phyloP scores from a whole-genome alignment of 2,797 vertebrate species.

The Squalus acanthias region DNA sequence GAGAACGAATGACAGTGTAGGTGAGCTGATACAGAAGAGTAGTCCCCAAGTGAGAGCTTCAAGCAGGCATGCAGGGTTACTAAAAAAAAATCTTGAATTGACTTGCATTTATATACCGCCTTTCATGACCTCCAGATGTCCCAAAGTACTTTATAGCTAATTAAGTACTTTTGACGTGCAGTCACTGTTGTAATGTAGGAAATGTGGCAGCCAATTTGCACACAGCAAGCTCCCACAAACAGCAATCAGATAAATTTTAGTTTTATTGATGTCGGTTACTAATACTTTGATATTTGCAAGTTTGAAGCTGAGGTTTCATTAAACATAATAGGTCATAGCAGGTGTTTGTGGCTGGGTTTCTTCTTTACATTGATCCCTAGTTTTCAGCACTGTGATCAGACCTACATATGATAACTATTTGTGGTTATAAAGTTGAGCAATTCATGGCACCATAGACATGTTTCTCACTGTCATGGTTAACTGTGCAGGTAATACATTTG shows the following conservation, averaged over 20 bases:
- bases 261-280: neutral
- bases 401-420: too few relatives aligned
- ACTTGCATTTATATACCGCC: neutral
- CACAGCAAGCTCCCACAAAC: neutral
- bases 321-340: neutral
- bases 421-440: neutral
- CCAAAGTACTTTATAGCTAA: neutral
- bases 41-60: neutral
- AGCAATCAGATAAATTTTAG: neutral
- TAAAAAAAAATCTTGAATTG: neutral
- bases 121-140: neutral
- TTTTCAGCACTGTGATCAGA: neutral
- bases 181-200: neutral
- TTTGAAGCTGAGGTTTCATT: neutral
- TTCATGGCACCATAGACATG: neutral
- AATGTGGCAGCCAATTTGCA: neutral
- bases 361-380: neutral
- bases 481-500: neutral
- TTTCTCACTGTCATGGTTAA: neutral
- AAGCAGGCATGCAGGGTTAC: neutral
- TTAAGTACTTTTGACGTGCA: neutral
- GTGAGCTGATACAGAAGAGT: neutral
- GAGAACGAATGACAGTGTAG: neutral
- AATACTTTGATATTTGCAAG: neutral
- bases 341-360: neutral